Evolutionary conservation across 2,797 vertebrate genomes (phyloP).

Genomic region (Malacoraja senta): DNA sequence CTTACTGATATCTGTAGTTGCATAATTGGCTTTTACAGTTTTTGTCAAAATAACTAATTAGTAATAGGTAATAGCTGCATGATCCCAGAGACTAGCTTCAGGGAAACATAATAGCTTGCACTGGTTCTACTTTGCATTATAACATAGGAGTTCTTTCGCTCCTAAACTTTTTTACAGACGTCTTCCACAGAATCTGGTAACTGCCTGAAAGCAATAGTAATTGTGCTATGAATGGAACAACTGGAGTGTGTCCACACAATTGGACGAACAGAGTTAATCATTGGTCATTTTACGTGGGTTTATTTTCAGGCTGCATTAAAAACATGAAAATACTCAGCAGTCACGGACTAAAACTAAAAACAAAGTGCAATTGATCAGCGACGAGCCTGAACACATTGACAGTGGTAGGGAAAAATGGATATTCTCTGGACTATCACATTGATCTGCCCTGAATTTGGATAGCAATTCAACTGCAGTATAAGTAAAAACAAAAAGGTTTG

Average conservation of each 20-base stretch:
- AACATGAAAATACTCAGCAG: neutral
- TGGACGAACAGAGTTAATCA: neutral
- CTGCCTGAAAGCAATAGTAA: neutral
- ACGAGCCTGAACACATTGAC: neutral
- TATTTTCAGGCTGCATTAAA: neutral
- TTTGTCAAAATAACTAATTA: neutral
- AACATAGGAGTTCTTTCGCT: neutral
- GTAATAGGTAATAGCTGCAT: neutral
- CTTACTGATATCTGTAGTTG: conserved; percentile 13
- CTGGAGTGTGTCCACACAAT: neutral
- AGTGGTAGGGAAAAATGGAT: no score
- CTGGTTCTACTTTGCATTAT: neutral
- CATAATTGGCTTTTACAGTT: neutral
- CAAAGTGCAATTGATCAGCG: neutral
- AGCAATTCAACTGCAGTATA: neutral
- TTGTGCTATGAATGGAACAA: neutral
- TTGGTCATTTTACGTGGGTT: neutral
- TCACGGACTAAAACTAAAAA: neutral
- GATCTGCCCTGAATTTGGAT: neutral
- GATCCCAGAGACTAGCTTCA: neutral
- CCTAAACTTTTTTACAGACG: neutral
- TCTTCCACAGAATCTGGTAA: neutral
- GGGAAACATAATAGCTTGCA: conserved; percentile 7
- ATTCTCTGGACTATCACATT: no score
- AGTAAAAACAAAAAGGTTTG: neutral